Evolutionary conservation across 2,888 invertebrate genomes (phyloP), one percentile per base, ranked within the genome.

Genomic region (Scaptomyza flava): DNA sequence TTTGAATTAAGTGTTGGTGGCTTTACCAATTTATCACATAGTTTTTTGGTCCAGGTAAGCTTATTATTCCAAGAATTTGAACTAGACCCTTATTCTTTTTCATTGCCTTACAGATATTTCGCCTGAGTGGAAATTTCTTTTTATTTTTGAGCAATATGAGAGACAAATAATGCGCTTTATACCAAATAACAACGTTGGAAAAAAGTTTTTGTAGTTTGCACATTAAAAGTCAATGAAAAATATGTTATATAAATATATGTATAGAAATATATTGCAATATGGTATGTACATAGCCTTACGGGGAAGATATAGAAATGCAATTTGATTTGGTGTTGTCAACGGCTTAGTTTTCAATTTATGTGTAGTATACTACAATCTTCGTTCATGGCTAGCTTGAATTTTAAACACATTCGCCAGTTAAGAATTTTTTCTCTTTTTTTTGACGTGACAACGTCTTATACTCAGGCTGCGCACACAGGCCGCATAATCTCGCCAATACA

Each of bases 101-200:
- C 11, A 36, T 30, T 23, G 1, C 7, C 20, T 31, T 4, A 0
- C 38, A 90, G 91, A 76, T 90, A 6, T 69, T 89, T 65, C 83
- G 89, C 2, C 71, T 84, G 20, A n/a, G n/a, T n/a, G n/a, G n/a
- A n/a, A n/a, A n/a, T n/a, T 91, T 89, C 74, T 90, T 79, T 68
- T 41, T 89, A 45, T 54, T 90, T 3, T 58, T 89, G 38, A 74
- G 81, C 30, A 89, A 87, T 61, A 81, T 89, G 68, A 80, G 70
- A 63, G 65, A 72, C 60, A 79, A 87, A 70, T 89, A 63, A 54
- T 46, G 41, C 69, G 50, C 61, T 71, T 79, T 71, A 64, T 81
- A 81, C 74, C 87, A 87, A 86, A 79, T 87, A 68, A 85, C 79
- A 84, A 89, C 86, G 82, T 71, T 85, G 83, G 86, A 89, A 87